Percentiles rank a stretch among this genome's conserved stretches.
phyloP scores from a whole-genome alignment of 1,140 invertebrate genomes.

The Ceratina japonica region DNA sequence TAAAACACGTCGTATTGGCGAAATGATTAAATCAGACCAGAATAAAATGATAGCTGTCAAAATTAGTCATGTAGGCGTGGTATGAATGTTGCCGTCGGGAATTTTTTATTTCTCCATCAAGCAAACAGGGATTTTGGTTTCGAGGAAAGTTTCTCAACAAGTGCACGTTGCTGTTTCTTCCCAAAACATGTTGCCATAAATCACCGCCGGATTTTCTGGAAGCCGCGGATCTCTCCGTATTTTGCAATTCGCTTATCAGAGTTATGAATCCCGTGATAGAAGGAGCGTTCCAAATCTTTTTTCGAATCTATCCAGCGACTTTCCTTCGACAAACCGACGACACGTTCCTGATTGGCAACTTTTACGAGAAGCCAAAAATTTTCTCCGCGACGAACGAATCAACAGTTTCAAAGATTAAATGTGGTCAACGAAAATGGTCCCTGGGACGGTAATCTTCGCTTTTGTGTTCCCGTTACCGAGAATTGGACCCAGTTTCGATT shows the following conservation, averaged over 20 bases:
- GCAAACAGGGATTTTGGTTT: background rate
- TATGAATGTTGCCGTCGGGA: background rate
- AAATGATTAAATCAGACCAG: background rate
- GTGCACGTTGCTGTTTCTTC: background rate
- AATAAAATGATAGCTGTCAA: background rate
- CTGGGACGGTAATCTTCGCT: background rate
- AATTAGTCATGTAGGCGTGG: background rate
- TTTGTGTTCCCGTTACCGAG: background rate
- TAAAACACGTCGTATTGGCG: too few species aligned
- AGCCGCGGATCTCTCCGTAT: background rate
- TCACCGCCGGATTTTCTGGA: conserved; percentile 43
- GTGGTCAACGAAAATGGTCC: background rate
- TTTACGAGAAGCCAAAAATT: background rate
- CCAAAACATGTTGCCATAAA: conserved; percentile 30
- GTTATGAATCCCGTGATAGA: conserved; percentile 38
- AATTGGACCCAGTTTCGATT: background rate
- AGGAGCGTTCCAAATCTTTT: conserved; percentile 24
- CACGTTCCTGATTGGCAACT: too few species aligned
- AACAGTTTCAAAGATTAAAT: background rate
- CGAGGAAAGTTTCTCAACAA: background rate
- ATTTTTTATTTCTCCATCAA: too few species aligned
- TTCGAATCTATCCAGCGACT: conserved; percentile 10
- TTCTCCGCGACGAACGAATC: background rate
- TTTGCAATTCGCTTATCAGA: conserved; percentile 34
- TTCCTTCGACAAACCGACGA: background rate